Conservation (phyloP, 2,888 invertebrate species). For the Barypeithes pellucidus region DNA sequence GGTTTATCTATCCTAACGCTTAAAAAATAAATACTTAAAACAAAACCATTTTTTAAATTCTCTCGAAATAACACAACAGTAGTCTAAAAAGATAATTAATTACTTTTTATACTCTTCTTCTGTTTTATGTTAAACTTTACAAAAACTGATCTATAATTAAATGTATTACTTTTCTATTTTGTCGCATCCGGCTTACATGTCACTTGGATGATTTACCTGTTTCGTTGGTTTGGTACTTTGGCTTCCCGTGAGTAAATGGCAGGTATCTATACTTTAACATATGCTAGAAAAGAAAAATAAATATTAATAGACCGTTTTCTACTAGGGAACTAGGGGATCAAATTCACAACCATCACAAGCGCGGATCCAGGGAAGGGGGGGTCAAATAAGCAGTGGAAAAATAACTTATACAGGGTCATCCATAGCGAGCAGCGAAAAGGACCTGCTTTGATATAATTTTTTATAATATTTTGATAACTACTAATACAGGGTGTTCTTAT, state of each 20-base stretch:
- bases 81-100: background rate
- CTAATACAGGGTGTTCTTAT: too few relatives aligned
- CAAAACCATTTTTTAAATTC: background rate
- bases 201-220: slow-evolving; percentile 64
- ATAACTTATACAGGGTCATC: too few relatives aligned
- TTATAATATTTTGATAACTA: too few relatives aligned
- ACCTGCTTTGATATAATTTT: too few relatives aligned
- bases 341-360: too few relatives aligned
- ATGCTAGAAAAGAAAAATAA: slow-evolving; percentile 81
- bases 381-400: too few relatives aligned
- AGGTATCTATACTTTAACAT: slow-evolving; percentile 99
- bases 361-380: too few relatives aligned
- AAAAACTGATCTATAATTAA: slow-evolving; percentile 44
- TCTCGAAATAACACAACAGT: background rate
- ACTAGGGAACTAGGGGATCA: too few relatives aligned
- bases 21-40: slow-evolving; percentile 7
- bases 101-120: background rate
- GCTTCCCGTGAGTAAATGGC: slow-evolving; percentile 98
- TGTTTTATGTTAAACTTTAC: slow-evolving; percentile 19
- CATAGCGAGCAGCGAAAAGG: too few relatives aligned
- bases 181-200: slow-evolving; percentile 51
- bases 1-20: background rate
- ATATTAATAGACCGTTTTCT: background rate
- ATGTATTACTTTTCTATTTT: slow-evolving; percentile 41
- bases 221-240: slow-evolving; percentile 87